phyloP scores from a whole-genome alignment of 2,113 vertebrate species.

The Leucoraja erinaceus region DNA sequence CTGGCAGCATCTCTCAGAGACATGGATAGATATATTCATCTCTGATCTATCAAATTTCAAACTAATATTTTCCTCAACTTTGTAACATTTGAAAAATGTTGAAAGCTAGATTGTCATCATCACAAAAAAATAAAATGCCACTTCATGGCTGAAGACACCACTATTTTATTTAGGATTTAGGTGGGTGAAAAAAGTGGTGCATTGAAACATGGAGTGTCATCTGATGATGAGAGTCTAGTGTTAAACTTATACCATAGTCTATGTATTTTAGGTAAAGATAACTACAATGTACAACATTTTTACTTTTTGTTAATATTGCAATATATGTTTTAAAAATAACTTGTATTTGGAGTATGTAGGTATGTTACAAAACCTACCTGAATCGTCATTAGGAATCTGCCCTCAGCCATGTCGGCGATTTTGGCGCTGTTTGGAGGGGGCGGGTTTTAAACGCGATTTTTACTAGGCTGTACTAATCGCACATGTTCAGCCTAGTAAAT shows the following conservation, averaged over 20 bases:
- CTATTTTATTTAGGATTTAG: background rate
- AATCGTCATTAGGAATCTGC: no score
- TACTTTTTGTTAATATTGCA: background rate
- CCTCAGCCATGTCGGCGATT: no score
- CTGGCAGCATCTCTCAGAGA: no score
- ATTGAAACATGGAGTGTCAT: no score
- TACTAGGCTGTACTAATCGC: no score
- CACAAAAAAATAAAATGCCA: background rate
- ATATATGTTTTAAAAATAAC: background rate
- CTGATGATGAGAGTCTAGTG: no score
- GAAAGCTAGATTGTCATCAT: background rate
- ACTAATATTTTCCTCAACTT: background rate
- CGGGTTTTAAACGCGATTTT: no score
- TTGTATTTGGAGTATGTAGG: background rate
- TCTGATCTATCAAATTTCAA: background rate
- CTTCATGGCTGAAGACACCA: background rate
- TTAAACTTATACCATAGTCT: background rate
- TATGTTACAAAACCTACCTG: no score
- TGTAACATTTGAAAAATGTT: no score
- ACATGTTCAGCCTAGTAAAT: no score
- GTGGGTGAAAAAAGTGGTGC: no score
- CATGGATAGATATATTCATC: background rate
- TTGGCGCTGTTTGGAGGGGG: no score
- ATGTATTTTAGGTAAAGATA: background rate
- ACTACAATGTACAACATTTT: background rate